A percentile compares a stretch with the other conserved stretches of the same genome.
Evolutionary conservation across 2,797 vertebrate genomes (phyloP).

Genomic region (Phalloptychus januarius): DNA sequence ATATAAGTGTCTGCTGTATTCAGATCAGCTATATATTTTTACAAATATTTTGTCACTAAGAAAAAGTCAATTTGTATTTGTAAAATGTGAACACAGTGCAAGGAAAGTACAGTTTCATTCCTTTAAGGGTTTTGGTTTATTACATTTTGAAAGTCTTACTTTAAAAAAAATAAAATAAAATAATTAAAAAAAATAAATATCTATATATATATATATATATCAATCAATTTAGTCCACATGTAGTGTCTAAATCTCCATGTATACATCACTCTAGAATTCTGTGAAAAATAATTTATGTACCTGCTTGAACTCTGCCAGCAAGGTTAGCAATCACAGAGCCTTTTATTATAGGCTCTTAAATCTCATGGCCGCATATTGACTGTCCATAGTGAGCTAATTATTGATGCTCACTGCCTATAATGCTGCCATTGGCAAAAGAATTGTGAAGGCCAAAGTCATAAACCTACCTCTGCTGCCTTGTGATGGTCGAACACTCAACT

Average conservation of each 20-base stretch:
- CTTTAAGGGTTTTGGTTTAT: not conserved
- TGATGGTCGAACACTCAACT: slow-evolving; percentile 25
- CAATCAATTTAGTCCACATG: not conserved
- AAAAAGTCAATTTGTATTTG: too few species aligned
- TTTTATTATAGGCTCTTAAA: slow-evolving; percentile 76
- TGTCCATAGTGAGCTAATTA: slow-evolving; percentile 80
- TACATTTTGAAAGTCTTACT: not conserved
- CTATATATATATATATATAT: too few species aligned
- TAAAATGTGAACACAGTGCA: too few species aligned
- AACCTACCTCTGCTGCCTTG: slow-evolving; percentile 49
- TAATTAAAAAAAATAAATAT: too few species aligned
- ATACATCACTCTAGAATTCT: slow-evolving; percentile 30
- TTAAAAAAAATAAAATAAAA: too few species aligned
- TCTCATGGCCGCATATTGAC: slow-evolving; percentile 73
- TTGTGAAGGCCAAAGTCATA: slow-evolving; percentile 54
- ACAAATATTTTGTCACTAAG: too few species aligned
- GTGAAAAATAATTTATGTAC: slow-evolving; percentile 67
- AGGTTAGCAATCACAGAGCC: slow-evolving; percentile 45
- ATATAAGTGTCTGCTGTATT: too few species aligned
- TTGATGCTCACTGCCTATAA: slow-evolving; percentile 78
- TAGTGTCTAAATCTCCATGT: not conserved
- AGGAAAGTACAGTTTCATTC: not conserved
- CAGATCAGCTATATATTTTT: too few species aligned
- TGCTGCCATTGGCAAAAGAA: slow-evolving; percentile 62
- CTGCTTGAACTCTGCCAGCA: slow-evolving; percentile 56